Evolutionary conservation across 2,888 invertebrate genomes (phyloP).

Genomic region (Clivina fossor): DNA sequence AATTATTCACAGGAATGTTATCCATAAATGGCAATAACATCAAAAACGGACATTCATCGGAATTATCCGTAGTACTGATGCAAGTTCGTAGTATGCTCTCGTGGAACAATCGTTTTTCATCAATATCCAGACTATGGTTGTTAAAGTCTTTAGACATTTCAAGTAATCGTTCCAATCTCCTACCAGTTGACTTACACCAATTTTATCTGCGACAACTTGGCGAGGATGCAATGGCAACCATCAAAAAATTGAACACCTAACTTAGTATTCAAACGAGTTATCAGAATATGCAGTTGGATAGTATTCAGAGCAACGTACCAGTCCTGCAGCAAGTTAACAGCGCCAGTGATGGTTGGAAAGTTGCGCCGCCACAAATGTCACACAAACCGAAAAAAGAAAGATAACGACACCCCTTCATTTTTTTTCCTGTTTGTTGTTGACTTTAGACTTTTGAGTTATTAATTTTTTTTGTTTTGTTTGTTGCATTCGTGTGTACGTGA

Average conservation of each 20-base stretch:
- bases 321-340: constrained; percentile 45
- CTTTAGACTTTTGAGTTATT: too few relatives aligned
- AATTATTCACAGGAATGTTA: constrained; percentile 52
- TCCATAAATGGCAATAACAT: constrained; percentile 49
- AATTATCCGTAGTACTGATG: constrained; percentile 48
- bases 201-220: constrained; percentile 52
- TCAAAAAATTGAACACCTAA: constrained; percentile 30
- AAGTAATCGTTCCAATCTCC: constrained; percentile 48
- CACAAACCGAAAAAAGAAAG: too few relatives aligned
- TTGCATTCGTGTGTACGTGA: too few relatives aligned
- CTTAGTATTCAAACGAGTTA: constrained; percentile 48
- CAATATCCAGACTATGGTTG: constrained; percentile 50
- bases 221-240: constrained; percentile 44
- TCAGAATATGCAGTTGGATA: constrained; percentile 46
- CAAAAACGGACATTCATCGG: constrained; percentile 43
- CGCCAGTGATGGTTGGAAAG: constrained; percentile 36
- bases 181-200: constrained; percentile 48
- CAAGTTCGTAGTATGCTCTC: constrained; percentile 48
- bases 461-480: too few relatives aligned
- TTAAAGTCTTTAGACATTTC: constrained; percentile 52
- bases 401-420: too few relatives aligned
- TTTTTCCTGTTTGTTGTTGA: neutral
- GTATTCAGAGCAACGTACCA: constrained; percentile 48
- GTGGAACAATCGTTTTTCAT: constrained; percentile 46
- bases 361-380: too few relatives aligned